Percentiles rank a stretch among this genome's conserved stretches.
Conservation (phyloP, 1,140 invertebrate species). For the Augochlora pura region DNA sequence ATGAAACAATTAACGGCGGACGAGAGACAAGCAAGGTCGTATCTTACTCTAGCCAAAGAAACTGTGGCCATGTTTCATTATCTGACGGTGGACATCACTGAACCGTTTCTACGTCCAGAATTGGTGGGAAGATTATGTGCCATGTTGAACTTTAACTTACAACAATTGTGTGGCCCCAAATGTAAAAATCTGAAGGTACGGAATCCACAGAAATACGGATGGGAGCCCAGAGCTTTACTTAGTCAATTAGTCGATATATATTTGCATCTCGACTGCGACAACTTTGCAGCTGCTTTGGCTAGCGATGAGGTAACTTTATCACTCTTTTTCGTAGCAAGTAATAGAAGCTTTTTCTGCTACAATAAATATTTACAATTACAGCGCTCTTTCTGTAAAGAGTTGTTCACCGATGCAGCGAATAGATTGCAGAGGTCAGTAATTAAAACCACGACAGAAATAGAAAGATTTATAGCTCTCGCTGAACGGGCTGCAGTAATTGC, state of each 20-base stretch:
- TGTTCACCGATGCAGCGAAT: constrained; percentile 94
- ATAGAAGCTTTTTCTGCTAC: neutral
- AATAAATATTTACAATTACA: constrained; percentile 75
- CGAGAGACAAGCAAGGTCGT: constrained; percentile 96
- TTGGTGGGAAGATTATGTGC: constrained; percentile 95
- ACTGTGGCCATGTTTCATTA: constrained; percentile 99
- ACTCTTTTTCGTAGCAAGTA: neutral
- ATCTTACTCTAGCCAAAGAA: constrained; percentile 95
- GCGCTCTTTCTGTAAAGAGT: constrained; percentile 95
- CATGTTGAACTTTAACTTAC: constrained; percentile 98
- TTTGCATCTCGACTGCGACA: constrained; percentile 95
- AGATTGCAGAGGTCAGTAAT: constrained; percentile 90
- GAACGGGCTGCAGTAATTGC: constrained; percentile 89
- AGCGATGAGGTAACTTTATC: constrained; percentile 88
- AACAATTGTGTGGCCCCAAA: constrained; percentile 98
- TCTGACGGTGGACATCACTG: constrained; percentile 95
- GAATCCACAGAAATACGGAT: constrained; percentile 96
- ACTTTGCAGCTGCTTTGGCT: constrained; percentile 93
- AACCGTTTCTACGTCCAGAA: constrained; percentile 95
- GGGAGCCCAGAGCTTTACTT: constrained; percentile 95
- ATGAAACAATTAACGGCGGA: constrained; percentile 92
- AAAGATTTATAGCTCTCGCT: constrained; percentile 90
- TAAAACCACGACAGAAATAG: constrained; percentile 90
- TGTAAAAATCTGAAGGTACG: constrained; percentile 98
- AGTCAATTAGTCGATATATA: constrained; percentile 98